Evolutionary conservation across 1,140 invertebrate genomes (phyloP), one percentile per base, ranked within the genome.

Genomic region (Globodera rostochiensis): DNA sequence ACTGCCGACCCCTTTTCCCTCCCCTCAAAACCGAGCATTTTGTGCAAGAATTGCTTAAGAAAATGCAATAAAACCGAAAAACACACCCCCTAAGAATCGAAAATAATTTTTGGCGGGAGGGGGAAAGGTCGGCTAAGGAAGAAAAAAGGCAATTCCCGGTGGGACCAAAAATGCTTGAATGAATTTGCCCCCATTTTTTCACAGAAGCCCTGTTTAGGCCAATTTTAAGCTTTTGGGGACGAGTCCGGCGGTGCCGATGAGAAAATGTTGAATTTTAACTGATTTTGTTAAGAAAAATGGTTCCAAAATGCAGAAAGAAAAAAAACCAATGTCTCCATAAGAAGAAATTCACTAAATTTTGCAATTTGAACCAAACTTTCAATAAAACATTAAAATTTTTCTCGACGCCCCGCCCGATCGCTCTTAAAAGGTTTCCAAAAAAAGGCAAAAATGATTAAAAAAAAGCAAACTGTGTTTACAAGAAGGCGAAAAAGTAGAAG

Each of bases 401-500:
- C 7, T 9, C 11, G 50, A 4, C 11, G 50, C 11, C 3, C 50
- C 11, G 25, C 25, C 25, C 0, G 25, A 0, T 25, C 25, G 25
- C 25, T 25, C 25, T 25, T 25, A 53, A 53, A 53, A 9, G 50
- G 11, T 53, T 53, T 53, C 11, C 7, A 9, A 53, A 19, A 77
- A 15, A 81, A 60, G n/a, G 15, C 25, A 57, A 49, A 73, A 74
- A 80, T 64, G 45, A 74, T 49, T 36, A 2, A 36, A 36, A 36
- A 36, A 36, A 36, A 36, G 36, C 36, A 36, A 36, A 36, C 36
- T 36, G 36, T 36, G 36, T 36, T 36, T 82, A 82, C 81, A 82
- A 82, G 50, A 82, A 82, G 9, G 57, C 80, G 6, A 82, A 19
- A 47, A 82, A 82, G 53, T 82, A 82, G 57, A 82, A 49, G 46